Evolutionary conservation across 1,140 invertebrate species (phyloP), one percentile per base, ranked within the genome.

Genomic region (Lordiphosa collinella): DNA sequence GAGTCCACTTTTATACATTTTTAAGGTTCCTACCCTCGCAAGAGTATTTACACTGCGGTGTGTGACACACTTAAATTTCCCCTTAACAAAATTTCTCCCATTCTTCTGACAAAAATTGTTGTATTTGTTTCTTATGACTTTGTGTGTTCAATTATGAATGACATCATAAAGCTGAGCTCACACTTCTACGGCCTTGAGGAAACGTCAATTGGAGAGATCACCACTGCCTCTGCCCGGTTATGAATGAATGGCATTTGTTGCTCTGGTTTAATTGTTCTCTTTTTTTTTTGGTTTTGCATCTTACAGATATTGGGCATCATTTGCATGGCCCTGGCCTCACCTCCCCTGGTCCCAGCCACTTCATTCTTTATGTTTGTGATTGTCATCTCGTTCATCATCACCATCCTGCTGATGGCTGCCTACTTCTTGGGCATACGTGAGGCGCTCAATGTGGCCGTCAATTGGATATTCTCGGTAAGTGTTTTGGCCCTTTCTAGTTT

Each of bases 341-440:
- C 94, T 0, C 92, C 93, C 0, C 74, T 86, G 14, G 78, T 90
- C 9, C 73, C 88, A 11, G 93, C 92, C 40, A 93, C 94, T 0
- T 92, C 94, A 66, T 96, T 94, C 92, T 97, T 96, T 89, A 91
- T 96, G 18, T 96, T 96, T 79, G 95, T 96, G 10, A 94, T 92
- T 2, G 94, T 94, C 29, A 92, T 92, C 18, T 92, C 93, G 43
- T 97, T 97, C 89, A 95, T 96, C 50, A 91, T 93, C 12, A 96
- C 93, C 0, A 89, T 96, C n/a, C 90, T 96, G 58, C 95, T 95
- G 94, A 92, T 92, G 35, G 92, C 94, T 79, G 91, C 95, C 36
- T 96, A 96, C 84, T 89, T 96, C 32, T 90, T 96, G 48, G 94
- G 94, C 14, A 92, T 96, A 43, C 92, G 94, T 49, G 94, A 95